Evolutionary conservation across 1,140 invertebrate species (phyloP).

Genomic region (Leptinotarsa defecta): DNA sequence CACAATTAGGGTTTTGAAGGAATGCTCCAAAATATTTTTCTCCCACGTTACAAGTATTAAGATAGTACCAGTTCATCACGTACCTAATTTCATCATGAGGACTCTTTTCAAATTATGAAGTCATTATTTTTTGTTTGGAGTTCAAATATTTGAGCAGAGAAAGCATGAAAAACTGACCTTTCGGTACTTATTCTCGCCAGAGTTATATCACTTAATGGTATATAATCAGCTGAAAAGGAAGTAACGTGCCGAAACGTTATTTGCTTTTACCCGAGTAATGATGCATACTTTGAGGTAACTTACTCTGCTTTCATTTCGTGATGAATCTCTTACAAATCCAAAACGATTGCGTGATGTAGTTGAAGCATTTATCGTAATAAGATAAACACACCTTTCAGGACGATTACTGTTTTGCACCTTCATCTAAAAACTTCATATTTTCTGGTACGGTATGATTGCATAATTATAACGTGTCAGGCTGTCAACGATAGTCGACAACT

Average conservation of each 20-base stretch:
- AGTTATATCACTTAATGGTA: not conserved
- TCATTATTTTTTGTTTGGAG: not conserved
- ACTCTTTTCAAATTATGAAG: no score
- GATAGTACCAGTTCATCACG: no score
- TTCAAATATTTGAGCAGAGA: not conserved
- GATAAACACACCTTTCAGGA: not conserved
- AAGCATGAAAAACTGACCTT: not conserved
- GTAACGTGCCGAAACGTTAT: not conserved
- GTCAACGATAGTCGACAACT: constrained; percentile 5
- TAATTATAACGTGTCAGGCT: not conserved
- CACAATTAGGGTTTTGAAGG: no score
- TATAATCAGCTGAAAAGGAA: not conserved
- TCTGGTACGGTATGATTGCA: not conserved
- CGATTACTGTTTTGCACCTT: not conserved
- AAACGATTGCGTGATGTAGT: not conserved
- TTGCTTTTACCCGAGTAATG: not conserved
- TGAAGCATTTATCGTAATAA: not conserved
- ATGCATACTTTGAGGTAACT: not conserved
- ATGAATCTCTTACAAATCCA: not conserved
- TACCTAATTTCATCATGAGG: no score
- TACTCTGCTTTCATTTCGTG: not conserved
- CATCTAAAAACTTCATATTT: not conserved
- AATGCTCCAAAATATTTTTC: not conserved
- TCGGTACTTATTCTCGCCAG: not conserved
- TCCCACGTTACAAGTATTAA: not conserved